These are phyloP conservation scores for Oegoconia quadripuncta DNA, from an alignment of 2,888 invertebrate genomes.

Conservation along the genomic window DNA sequence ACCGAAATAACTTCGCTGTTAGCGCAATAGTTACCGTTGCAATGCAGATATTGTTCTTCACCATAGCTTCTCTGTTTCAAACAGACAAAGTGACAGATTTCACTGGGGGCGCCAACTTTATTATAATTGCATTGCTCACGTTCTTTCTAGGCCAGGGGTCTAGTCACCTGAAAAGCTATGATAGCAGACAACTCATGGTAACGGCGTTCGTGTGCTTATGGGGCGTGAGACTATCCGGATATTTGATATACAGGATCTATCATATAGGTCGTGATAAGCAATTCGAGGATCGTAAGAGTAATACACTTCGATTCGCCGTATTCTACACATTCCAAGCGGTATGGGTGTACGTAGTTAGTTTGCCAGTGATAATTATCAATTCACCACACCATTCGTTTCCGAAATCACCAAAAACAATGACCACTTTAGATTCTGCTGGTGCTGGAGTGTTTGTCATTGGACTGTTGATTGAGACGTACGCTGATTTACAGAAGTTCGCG, in stretches of 20 bases:
- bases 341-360: slow-evolving; percentile 94
- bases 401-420: slow-evolving; percentile 90
- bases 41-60: slow-evolving; percentile 93
- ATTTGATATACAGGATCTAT: slow-evolving; percentile 92
- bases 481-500: slow-evolving; percentile 94
- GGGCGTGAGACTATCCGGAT: slow-evolving; percentile 92
- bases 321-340: slow-evolving; percentile 96
- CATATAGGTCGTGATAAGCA: slow-evolving; percentile 94
- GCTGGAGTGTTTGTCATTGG: slow-evolving; percentile 92
- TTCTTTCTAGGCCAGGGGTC: slow-evolving; percentile 91
- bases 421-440: slow-evolving; percentile 91
- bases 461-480: slow-evolving; percentile 91
- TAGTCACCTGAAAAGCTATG: slow-evolving; percentile 85
- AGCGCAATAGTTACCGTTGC: slow-evolving; percentile 91
- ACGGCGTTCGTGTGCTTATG: slow-evolving; percentile 92
- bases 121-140: slow-evolving; percentile 91
- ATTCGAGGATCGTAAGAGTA: slow-evolving; percentile 93
- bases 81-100: slow-evolving; percentile 96
- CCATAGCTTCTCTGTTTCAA: slow-evolving; percentile 90
- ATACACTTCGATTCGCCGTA: slow-evolving; percentile 92
- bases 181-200: slow-evolving; percentile 94
- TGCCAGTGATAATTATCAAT: slow-evolving; percentile 94
- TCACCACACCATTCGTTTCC: slow-evolving; percentile 88
- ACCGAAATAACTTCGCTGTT: slow-evolving; percentile 91
- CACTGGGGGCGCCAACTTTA: slow-evolving; percentile 95